Base-by-base conservation (phyloP, 2,888 invertebrate genomes). In the Drosophila histrio region DNA sequence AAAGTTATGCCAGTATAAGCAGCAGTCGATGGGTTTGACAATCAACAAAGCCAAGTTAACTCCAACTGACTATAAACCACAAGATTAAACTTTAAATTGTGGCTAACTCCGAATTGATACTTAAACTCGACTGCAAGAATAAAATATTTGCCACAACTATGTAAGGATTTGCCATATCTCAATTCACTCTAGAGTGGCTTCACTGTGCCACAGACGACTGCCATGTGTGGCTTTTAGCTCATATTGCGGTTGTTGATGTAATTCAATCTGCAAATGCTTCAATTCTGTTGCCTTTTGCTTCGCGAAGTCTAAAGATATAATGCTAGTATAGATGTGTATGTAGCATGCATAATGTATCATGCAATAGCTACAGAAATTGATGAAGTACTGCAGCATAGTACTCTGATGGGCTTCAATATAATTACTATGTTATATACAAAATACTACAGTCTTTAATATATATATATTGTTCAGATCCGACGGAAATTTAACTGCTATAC, bases 201-300 rank as follows among this genome's bases (percentile, higher is more conserved):
- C 17, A 77, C 73, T 75, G 77, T 77, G 6, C 59, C 36, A 8
- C 28, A 32, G 21, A 30, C 28, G 38, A 47, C 26, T 24, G 6
- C 17, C 5, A 11, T 28, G 5, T 34, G 22, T 22, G 38, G 28
- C 22, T 52, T n/a, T 36, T 21, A 30, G 41, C 19, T 58, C 28
- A 54, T 58, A 32, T 60, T 70, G 59, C 56, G 59, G 56, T 61
- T 64, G 39, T 67, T 78, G 66, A 62, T 47, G 76, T 79, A 78
- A 78, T 78, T 61, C 49, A 79, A 79, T 79, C 70, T 59, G 57
- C 61, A 79, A 73, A 85, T 85, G 64, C 65, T 82, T 63, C 72
- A 69, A 50, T 78, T 65, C 39, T 21, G 32, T 28, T 66, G 62
- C 36, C 41, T 8, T 49, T 32, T 22, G 41, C 53, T 22, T 21